Evolutionary conservation across 2,113 vertebrate species (phyloP), one percentile per base, ranked within the genome.

Genomic region (Irena cyanogastra): DNA sequence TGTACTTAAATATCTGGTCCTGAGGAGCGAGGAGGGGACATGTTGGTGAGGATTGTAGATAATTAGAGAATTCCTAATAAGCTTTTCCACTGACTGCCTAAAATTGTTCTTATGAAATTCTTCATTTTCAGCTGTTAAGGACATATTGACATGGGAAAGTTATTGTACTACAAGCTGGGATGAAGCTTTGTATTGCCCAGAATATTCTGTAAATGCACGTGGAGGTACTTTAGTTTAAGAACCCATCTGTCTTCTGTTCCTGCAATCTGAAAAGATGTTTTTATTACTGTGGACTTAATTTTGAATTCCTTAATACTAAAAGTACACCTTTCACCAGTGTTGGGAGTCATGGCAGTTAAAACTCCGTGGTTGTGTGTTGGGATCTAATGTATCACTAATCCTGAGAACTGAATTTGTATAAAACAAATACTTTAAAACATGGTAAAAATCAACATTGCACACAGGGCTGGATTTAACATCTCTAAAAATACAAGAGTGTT

Each of bases 41-140:
- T 60, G 20, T n/a, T 77, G 41, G 14, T 37, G 59, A 88, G 28
- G 42, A 63, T 83, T 83, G 70, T n/a, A 56, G 70, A 52, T 88
- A 88, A 91, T 88, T 52, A 78, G 71, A 66, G 71, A 90, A 83
- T 92, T 93, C 89, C 64, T 94, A 69, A 83, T 74, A 88, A 44
- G 30, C 59, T 68, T 85, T 90, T 79, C 21, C 10, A 85, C 11
- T 93, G 63, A 18, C 42, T 94, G 28, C 75, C 60, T 94, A 13
- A 81, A 93, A 80, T 74, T 70, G 35, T 13, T 78, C 16, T 27
- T 77, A 31, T 11, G 76, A 19, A 74, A 50, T 72, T 86, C 54
- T 80, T 93, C 54, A 14, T 92, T 89, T 82, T 69, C 13, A 53
- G 35, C 44, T 70, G 27, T 56, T 95, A 47, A 74, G 65, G 80